Conservation (phyloP, 2,113 vertebrate species). For the Charadrius vociferus region DNA sequence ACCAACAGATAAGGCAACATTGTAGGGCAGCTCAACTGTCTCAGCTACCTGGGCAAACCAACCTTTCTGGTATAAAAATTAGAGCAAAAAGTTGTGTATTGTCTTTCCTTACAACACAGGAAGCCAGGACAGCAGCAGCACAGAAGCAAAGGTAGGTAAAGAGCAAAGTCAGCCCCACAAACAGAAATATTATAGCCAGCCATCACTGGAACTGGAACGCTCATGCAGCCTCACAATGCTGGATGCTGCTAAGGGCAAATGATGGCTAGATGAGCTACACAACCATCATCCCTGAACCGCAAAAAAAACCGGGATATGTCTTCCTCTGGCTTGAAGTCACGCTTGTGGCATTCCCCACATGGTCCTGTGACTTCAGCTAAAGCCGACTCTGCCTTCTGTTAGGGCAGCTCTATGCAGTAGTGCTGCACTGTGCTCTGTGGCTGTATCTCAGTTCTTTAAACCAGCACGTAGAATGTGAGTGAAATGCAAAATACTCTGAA, state of each 20-base stretch:
- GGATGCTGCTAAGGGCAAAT: not conserved
- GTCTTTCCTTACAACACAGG: not conserved
- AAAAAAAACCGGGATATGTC: not conserved
- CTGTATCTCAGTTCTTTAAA: not conserved
- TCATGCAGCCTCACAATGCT: not conserved
- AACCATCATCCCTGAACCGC: not conserved
- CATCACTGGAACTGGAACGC: not conserved
- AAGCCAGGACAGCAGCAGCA: not conserved
- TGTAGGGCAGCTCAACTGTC: fast-evolving
- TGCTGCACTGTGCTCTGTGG: not conserved
- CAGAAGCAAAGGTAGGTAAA: not conserved
- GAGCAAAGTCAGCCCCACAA: not conserved
- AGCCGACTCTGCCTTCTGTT: too few relatives aligned
- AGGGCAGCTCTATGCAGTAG: not conserved
- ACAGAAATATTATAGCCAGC: not conserved
- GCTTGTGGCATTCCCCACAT: fast-evolving
- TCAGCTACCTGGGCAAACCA: not conserved
- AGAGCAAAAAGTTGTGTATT: not conserved
- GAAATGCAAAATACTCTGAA: not conserved
- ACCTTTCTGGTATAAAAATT: not conserved
- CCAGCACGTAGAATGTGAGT: not conserved
- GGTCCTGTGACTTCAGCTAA: not conserved
- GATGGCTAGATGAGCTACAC: not conserved
- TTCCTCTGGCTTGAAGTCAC: not conserved
- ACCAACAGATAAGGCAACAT: not conserved